Conservation (phyloP, 2,113 vertebrate species). For the Nicator chloris region DNA sequence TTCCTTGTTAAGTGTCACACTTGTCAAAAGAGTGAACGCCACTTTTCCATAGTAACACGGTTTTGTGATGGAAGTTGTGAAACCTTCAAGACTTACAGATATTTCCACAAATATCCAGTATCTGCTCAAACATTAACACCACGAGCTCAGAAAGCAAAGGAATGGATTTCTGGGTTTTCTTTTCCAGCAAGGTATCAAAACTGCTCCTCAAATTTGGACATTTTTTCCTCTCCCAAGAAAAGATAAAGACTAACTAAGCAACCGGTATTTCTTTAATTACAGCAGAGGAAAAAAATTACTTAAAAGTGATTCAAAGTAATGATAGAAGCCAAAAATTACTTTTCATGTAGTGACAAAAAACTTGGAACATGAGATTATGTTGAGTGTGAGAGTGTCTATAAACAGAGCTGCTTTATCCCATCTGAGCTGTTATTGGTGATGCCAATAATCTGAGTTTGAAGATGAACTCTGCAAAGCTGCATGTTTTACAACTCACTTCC, state of each 20-base stretch:
- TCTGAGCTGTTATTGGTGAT: constrained; percentile 5
- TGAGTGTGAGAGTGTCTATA: constrained; percentile 63
- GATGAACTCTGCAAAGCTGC: not conserved
- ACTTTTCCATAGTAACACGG: constrained; percentile 38
- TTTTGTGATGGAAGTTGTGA: constrained; percentile 38
- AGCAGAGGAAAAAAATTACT: not conserved
- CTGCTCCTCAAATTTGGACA: not conserved
- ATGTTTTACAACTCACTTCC: not conserved
- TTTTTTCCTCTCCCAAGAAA: not conserved
- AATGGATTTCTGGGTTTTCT: not conserved
- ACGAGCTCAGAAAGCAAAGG: not conserved
- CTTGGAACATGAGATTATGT: constrained; percentile 41
- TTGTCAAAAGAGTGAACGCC: constrained; percentile 38
- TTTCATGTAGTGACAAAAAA: constrained; percentile 22
- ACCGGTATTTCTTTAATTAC: not conserved
- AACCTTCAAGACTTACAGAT: constrained; percentile 32
- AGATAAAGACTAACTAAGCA: not conserved
- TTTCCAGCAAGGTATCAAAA: not conserved
- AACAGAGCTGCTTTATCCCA: constrained; percentile 53
- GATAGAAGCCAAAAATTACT: not conserved
- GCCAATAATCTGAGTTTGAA: constrained; percentile 25
- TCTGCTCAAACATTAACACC: constrained; percentile 14
- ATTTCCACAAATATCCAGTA: constrained; percentile 7
- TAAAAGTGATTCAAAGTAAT: not conserved
- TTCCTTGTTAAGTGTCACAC: constrained; percentile 29